A percentile compares a stretch with the other conserved stretches of the same genome.
phyloP scores from a whole-genome alignment of 2,888 invertebrate species.

The Limenitis camilla region DNA sequence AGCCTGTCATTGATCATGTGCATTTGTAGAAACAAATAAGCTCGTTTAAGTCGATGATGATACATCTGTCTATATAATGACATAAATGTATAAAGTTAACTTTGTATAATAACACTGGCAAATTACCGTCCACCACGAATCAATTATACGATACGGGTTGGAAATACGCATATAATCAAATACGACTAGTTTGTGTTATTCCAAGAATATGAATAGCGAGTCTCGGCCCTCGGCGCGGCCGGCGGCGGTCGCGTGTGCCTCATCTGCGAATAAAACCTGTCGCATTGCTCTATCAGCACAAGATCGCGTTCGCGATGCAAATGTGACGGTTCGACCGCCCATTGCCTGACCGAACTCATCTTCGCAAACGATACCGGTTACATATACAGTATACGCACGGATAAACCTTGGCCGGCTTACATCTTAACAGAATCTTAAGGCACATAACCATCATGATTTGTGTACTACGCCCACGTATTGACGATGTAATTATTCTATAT shows the following conservation, averaged over 20 bases:
- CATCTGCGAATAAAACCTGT: conserved; percentile 21
- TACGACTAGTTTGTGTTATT: conserved; percentile 12
- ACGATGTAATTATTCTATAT: conserved; percentile 10
- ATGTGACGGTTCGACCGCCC: conserved; percentile 19
- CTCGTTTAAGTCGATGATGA: conserved; percentile 9
- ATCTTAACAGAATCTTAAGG: conserved; percentile 19
- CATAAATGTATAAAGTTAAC: neutral
- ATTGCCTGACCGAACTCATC: conserved; percentile 21
- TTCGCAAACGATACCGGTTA: conserved; percentile 22
- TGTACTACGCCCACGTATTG: conserved; percentile 10
- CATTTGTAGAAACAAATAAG: conserved; percentile 15
- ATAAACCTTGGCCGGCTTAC: conserved; percentile 39
- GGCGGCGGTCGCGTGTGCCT: conserved; percentile 4
- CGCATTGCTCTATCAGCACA: conserved; percentile 16
- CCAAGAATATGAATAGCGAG: conserved; percentile 16
- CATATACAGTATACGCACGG: conserved; percentile 25
- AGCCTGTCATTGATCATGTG: conserved; percentile 23
- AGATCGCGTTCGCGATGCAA: conserved; percentile 19
- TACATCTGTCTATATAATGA: conserved; percentile 3
- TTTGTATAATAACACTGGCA: neutral
- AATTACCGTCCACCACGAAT: conserved; percentile 13
- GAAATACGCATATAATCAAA: conserved; percentile 14
- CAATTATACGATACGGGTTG: conserved; percentile 12
- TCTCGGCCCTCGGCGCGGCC: too few relatives aligned
- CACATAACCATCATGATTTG: conserved; percentile 9